Evolutionary conservation across 2,113 vertebrate species (phyloP), one percentile per base, ranked within the genome.

Genomic region (Tichodroma muraria): DNA sequence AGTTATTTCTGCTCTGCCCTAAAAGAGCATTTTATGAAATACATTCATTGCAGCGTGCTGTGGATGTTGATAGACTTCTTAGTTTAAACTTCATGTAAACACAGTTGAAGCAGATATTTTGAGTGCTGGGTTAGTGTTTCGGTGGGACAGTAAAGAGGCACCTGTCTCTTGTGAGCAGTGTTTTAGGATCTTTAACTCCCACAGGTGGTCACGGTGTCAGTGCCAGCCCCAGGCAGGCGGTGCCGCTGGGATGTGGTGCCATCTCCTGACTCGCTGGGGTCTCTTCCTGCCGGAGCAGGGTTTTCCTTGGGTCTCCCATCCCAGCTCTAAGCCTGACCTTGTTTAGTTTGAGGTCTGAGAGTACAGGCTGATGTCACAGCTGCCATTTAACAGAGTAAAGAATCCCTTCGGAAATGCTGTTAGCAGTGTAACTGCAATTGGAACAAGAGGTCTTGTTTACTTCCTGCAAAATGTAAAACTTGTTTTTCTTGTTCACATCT

Each of bases 401-500:
- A 90, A 56, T 90, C 86, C 5, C 79, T 94, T 97, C 75, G 1
- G 8, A 84, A 84, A 86, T 70, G 79, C 91, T 68, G 30, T 68
- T 91, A 77, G 53, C 83, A 4, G 17, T 45, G 56, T 78, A 92
- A 94, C 79, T 95, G 75, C 93, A 89, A 91, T 87, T 96, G 75
- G 79, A 95, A 85, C 73, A 92, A 96, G 86, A 96, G 94, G 84
- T 97, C 96, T 97, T 97, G 80, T 95, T 96, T 95, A 85, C 88
- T 97, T 96, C 83, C 89, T 92, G 81, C 81, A 80, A 94, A 96
- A 85, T 86, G 70, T 93, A 88, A 92, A 95, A 90, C 88, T 94
- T 95, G 47, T 75, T 93, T 89, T 95, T 85, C 96, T 96, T 95
- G 79, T 94, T 98, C 96, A 93, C 97, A 97, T 97, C 97, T 97